Evolutionary conservation across 2,888 invertebrate genomes (phyloP).

Genomic region (Erpobdella octoculata): DNA sequence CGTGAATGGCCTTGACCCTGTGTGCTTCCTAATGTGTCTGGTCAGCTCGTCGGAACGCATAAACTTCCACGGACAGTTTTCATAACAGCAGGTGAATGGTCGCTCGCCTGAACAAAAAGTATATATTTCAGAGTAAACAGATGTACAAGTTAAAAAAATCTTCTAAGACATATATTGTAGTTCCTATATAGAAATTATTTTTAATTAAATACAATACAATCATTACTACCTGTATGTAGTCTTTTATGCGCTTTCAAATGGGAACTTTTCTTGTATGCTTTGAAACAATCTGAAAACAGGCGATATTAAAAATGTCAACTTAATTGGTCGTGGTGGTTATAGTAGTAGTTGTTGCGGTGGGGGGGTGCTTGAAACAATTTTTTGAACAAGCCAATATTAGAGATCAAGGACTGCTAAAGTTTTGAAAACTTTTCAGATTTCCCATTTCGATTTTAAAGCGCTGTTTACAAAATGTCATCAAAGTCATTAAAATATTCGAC

Average conservation of each 20-base stretch:
- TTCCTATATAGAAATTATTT: too few relatives aligned
- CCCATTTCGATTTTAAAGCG: too few relatives aligned
- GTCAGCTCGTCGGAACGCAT: slow-evolving; percentile 26
- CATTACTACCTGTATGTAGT: slow-evolving; percentile 16
- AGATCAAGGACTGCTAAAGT: too few relatives aligned
- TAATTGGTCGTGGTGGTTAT: too few relatives aligned
- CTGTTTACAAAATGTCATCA: not conserved
- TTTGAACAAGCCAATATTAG: too few relatives aligned
- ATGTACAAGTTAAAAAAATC: too few relatives aligned
- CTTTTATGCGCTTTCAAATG: slow-evolving; percentile 26
- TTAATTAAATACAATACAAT: too few relatives aligned
- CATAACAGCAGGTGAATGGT: slow-evolving; percentile 12
- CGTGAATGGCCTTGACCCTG: slow-evolving; percentile 19
- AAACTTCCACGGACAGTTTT: slow-evolving; percentile 12
- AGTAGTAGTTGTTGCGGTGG: too few relatives aligned
- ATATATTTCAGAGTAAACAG: not conserved
- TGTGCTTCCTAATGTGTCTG: slow-evolving; percentile 25
- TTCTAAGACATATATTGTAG: too few relatives aligned
- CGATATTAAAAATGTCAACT: too few relatives aligned
- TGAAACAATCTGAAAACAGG: slow-evolving; percentile 9
- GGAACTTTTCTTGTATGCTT: slow-evolving; percentile 26
- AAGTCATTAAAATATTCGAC: not conserved
- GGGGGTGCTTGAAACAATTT: too few relatives aligned
- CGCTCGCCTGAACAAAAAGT: not conserved
- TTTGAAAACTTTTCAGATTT: too few relatives aligned